A percentile compares a stretch with the other conserved stretches of the same genome.
Conservation (phyloP, 1,140 invertebrate species). For the Papilio machaon region DNA sequence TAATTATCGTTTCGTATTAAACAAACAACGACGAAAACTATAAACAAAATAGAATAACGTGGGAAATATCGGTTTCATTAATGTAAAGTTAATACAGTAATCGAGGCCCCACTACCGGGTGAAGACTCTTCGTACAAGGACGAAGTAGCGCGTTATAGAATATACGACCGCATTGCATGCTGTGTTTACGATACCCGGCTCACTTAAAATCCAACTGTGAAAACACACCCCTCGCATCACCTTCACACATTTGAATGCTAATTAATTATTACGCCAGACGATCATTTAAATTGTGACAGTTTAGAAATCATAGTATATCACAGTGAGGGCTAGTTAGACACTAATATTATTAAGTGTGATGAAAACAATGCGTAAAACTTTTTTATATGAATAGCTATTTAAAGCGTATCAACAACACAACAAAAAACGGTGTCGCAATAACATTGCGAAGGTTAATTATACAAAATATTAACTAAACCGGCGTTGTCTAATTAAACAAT, state of each 20-base stretch:
- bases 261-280: neutral
- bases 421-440: conserved; percentile 8
- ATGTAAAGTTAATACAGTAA: conserved; percentile 26
- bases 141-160: conserved; percentile 9
- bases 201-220: conserved; percentile 25
- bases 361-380: neutral
- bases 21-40: neutral
- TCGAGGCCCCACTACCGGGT: neutral
- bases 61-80: neutral
- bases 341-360: neutral
- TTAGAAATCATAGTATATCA: neutral
- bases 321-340: neutral
- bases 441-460: conserved; percentile 23
- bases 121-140: conserved; percentile 26
- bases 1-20: neutral
- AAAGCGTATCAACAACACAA: conserved; percentile 10
- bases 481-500: conserved; percentile 28
- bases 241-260: conserved; percentile 6
- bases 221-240: neutral
- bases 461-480: conserved; percentile 25
- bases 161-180: conserved; percentile 20
- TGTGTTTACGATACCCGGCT: conserved; percentile 12
- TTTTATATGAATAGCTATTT: neutral
- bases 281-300: neutral
- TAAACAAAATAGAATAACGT: neutral